Evolutionary conservation across 2,113 vertebrate genomes (phyloP).

Genomic region (Enhydra lutris): DNA sequence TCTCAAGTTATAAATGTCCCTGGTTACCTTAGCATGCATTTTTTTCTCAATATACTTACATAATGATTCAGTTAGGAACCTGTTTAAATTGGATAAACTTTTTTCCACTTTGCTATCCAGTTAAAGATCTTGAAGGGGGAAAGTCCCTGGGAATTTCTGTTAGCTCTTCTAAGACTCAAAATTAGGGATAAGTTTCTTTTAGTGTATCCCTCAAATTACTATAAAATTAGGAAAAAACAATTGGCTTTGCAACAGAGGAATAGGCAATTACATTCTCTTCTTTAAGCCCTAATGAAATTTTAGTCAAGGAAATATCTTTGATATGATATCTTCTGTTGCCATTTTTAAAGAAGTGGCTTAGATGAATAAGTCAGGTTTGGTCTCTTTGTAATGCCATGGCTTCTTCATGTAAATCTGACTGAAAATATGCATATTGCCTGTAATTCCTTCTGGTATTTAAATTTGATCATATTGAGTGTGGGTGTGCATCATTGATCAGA

Average conservation of each 20-base stretch:
- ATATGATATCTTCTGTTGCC: not conserved
- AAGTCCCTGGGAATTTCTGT: not conserved
- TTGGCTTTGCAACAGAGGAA: not conserved
- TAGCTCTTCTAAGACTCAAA: not conserved
- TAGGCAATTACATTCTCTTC: not conserved
- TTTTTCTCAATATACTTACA: conserved; percentile 7
- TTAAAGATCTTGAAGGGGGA: not conserved
- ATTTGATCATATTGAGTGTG: not conserved
- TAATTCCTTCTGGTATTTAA: not conserved
- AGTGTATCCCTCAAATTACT: not conserved
- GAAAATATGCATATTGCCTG: not conserved
- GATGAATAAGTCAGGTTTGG: not conserved
- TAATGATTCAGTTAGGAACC: not conserved
- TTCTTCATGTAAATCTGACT: not conserved
- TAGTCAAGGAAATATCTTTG: not conserved
- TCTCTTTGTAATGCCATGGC: not conserved
- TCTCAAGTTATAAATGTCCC: not conserved
- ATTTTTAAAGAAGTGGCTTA: not conserved
- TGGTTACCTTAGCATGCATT: not conserved
- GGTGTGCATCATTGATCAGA: not conserved
- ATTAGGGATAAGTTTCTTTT: not conserved
- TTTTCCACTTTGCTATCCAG: not conserved
- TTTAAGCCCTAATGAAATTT: not conserved
- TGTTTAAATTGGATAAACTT: not conserved
- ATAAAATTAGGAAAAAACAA: not conserved